Evolutionary conservation across 2,797 vertebrate genomes (phyloP).

Genomic region (Takifugu ocellatus): DNA sequence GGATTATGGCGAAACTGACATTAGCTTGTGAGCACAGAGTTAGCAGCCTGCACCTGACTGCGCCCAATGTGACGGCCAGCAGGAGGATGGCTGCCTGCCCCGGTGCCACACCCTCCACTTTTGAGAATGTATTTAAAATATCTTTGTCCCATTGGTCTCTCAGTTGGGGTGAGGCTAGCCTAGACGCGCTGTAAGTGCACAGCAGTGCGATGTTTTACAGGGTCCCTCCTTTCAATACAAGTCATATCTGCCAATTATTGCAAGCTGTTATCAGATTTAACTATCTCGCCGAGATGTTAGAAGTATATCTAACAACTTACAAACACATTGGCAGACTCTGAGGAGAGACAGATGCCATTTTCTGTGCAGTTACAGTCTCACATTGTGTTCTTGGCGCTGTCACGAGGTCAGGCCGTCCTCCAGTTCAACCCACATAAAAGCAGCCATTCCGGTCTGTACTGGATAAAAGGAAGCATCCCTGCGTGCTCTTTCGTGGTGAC

Average conservation of each 20-base stretch:
- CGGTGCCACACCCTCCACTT: too few species aligned
- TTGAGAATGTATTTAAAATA: too few species aligned
- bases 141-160: too few species aligned
- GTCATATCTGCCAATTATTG: background rate
- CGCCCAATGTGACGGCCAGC: too few species aligned
- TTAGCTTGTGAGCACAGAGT: too few species aligned
- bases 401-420: conserved; percentile 34
- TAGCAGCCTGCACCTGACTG: too few species aligned
- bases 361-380: conserved; percentile 6
- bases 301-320: background rate
- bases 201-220: too few species aligned
- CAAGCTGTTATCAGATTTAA: background rate
- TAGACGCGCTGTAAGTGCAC: too few species aligned
- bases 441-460: conserved; percentile 2
- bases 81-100: too few species aligned
- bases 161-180: too few species aligned
- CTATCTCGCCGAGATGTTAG: too few species aligned
- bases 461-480: conserved; percentile 12
- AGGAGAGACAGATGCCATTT: conserved; percentile 24
- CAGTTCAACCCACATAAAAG: conserved; percentile 10
- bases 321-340: conserved; percentile 5
- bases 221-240: background rate
- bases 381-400: conserved; percentile 20
- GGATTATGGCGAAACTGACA: too few species aligned
- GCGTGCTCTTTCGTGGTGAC: conserved; percentile 12